phyloP scores from a whole-genome alignment of 1,140 invertebrate species.

The Vanessa tameamea region DNA sequence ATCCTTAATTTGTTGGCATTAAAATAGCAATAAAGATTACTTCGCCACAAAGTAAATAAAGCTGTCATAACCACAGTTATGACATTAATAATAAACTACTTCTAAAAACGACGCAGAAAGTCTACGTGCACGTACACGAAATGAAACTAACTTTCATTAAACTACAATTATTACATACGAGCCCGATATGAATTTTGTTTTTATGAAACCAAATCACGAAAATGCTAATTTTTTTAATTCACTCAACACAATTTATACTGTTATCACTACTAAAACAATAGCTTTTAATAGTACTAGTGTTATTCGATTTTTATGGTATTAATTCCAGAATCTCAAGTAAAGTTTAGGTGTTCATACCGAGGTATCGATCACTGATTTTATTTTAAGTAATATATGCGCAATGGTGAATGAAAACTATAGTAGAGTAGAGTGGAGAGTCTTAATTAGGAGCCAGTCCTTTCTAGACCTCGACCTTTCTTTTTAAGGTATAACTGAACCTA shows the following conservation, averaged over 20 bases:
- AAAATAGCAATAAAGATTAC: slow-evolving; percentile 30
- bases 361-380: too few species aligned
- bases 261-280: neutral
- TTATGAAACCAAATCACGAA: slow-evolving; percentile 39
- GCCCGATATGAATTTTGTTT: slow-evolving; percentile 37
- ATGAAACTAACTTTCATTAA: slow-evolving; percentile 36
- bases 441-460: too few species aligned
- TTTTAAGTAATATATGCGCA: too few species aligned
- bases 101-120: slow-evolving; percentile 24
- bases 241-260: neutral
- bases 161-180: slow-evolving; percentile 26
- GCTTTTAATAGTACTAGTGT: neutral
- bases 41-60: slow-evolving; percentile 31
- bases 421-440: too few species aligned
- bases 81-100: slow-evolving; percentile 37
- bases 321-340: too few species aligned
- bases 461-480: too few species aligned
- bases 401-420: too few species aligned
- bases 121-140: slow-evolving; percentile 22
- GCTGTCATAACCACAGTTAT: slow-evolving; percentile 24
- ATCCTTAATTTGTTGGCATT: slow-evolving; percentile 3
- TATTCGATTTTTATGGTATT: too few species aligned
- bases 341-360: too few species aligned
- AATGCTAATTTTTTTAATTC: slow-evolving; percentile 21
- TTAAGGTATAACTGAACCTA: too few species aligned